Conservation (phyloP, 2,888 invertebrate genomes). For the Mimas tiliae region DNA sequence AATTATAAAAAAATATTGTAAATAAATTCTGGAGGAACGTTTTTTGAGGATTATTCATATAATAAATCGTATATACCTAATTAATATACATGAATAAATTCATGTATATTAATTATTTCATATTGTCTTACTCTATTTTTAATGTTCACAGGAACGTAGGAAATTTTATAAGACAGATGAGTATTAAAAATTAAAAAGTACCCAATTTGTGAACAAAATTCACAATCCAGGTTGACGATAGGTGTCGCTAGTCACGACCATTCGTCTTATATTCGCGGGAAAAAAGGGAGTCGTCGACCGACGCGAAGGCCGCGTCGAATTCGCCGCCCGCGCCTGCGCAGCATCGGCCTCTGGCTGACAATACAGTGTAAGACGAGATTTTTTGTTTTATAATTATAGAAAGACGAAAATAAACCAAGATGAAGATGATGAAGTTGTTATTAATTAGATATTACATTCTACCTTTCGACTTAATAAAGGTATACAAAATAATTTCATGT, state of each 20-base stretch:
- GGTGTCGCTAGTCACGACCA: conserved; percentile 38
- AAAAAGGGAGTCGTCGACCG: conserved; percentile 73
- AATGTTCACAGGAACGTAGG: not conserved
- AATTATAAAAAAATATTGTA: not conserved
- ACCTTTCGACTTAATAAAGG: too few relatives aligned
- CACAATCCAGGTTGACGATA: not conserved
- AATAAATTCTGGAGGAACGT: not conserved
- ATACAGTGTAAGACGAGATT: not conserved
- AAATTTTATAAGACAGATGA: too few relatives aligned
- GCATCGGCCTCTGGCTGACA: conserved; percentile 32
- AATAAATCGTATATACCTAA: too few relatives aligned
- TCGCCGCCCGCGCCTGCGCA: conserved; percentile 46
- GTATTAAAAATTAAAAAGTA: not conserved
- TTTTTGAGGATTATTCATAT: too few relatives aligned
- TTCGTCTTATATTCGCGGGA: conserved; percentile 58
- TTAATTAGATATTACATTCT: too few relatives aligned
- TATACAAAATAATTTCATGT: too few relatives aligned
- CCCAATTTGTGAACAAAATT: not conserved
- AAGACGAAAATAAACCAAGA: too few relatives aligned
- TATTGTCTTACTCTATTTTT: not conserved
- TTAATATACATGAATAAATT: not conserved
- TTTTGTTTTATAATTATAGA: too few relatives aligned
- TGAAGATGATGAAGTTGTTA: too few relatives aligned
- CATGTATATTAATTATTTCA: not conserved
- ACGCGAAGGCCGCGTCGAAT: conserved; percentile 77